These are phyloP conservation scores for Yoshiicerus persimilis DNA, from an alignment of 1,140 invertebrate genomes.

Conservation along the genomic window DNA sequence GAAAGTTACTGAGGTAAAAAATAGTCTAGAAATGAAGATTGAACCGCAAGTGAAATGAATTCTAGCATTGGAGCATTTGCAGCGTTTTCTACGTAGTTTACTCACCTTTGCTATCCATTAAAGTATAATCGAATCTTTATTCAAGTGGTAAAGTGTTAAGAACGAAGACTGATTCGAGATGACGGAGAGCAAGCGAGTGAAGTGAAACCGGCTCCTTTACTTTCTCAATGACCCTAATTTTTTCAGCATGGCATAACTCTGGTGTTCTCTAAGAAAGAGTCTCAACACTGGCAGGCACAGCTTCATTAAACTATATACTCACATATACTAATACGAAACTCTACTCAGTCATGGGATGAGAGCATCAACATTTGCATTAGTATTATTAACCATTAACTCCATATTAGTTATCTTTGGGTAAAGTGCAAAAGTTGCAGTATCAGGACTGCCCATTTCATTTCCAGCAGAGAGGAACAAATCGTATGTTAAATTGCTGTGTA, in stretches of 20 bases:
- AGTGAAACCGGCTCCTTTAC: constrained; percentile 41
- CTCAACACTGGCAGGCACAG: neutral
- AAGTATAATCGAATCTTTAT: neutral
- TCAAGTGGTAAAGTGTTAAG: constrained; percentile 3
- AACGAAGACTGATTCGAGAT: neutral
- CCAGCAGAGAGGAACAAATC: neutral
- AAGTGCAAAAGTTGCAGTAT: no score
- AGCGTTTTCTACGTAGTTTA: neutral
- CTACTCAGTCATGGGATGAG: neutral
- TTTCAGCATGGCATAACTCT: constrained; percentile 11
- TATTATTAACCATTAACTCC: neutral
- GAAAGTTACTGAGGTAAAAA: neutral
- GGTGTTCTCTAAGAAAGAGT: neutral
- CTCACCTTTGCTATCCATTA: neutral
- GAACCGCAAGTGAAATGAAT: neutral
- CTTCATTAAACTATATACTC: neutral
- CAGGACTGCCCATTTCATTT: neutral
- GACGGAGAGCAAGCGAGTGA: neutral
- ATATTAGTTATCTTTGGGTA: neutral
- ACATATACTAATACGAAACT: neutral
- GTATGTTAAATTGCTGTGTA: neutral
- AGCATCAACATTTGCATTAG: neutral
- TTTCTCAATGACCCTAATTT: constrained; percentile 40
- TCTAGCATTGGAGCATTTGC: no score
- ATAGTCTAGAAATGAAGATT: neutral